phyloP scores from a whole-genome alignment of 2,113 vertebrate genomes.

The Cynoglossus semilaevis region DNA sequence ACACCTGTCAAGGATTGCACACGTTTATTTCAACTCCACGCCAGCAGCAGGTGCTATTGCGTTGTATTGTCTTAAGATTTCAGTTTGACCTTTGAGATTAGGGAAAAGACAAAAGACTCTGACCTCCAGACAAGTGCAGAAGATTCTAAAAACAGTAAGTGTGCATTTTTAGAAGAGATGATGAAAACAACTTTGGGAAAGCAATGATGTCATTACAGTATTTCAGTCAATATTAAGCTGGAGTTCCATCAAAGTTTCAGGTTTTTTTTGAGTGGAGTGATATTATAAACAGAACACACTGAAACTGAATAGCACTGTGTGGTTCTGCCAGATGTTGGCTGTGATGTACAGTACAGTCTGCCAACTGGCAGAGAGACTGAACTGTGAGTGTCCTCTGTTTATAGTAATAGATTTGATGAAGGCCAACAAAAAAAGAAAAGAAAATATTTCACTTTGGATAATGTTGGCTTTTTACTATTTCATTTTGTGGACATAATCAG shows the following conservation, averaged over 20 bases:
- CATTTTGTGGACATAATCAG: neutral
- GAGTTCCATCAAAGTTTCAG: neutral
- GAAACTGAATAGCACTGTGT: neutral
- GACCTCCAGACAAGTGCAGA: too few species aligned
- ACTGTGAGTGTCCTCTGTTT: neutral
- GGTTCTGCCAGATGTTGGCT: conserved; percentile 13
- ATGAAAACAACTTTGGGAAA: neutral
- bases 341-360: neutral
- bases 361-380: neutral
- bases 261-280: neutral
- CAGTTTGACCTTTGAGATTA: too few species aligned
- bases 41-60: too few species aligned
- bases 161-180: conserved; percentile 1
- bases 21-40: too few species aligned
- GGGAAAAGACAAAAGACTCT: too few species aligned
- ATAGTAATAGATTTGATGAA: too few species aligned
- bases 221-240: neutral
- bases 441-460: neutral
- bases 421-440: neutral
- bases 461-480: too few species aligned
- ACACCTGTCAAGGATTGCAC: too few species aligned
- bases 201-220: too few species aligned
- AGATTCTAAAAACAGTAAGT: neutral
- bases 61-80: too few species aligned
- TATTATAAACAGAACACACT: neutral